phyloP scores from a whole-genome alignment of 2,888 invertebrate species.

The Folsomia manolachei region DNA sequence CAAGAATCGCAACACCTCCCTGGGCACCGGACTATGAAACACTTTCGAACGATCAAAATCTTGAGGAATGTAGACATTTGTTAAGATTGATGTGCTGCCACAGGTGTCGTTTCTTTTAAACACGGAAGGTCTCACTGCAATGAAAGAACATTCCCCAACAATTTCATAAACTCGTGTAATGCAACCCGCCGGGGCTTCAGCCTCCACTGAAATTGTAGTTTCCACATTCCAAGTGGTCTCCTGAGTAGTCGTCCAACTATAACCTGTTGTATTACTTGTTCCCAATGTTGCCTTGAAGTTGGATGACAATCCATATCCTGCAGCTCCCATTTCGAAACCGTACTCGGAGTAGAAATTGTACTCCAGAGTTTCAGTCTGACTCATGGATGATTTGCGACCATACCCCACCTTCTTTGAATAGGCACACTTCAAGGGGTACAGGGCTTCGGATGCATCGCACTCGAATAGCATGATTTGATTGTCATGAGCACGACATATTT shows the following conservation, averaged over 20 bases:
- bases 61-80: background rate
- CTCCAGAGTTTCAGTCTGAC: background rate
- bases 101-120: background rate
- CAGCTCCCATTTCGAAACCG: background rate
- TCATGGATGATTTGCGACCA: background rate
- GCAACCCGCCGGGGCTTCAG: slow-evolving; percentile 34
- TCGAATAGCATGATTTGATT: background rate
- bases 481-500: background rate
- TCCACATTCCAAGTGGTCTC: slow-evolving; percentile 37
- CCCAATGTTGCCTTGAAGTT: slow-evolving; percentile 36
- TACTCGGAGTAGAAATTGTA: background rate
- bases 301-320: background rate
- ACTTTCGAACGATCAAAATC: background rate
- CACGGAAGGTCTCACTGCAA: background rate
- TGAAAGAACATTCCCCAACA: background rate
- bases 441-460: background rate
- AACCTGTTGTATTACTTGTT: slow-evolving; percentile 30
- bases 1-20: no score
- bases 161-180: background rate
- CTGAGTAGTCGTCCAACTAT: slow-evolving; percentile 36
- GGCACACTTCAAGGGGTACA: background rate
- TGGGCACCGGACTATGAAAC: background rate
- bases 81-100: background rate
- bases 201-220: slow-evolving; percentile 31
- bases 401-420: background rate